Percentiles rank a stretch among this genome's conserved stretches.
phyloP scores from a whole-genome alignment of 2,888 invertebrate genomes.

The Andrena bucephala region DNA sequence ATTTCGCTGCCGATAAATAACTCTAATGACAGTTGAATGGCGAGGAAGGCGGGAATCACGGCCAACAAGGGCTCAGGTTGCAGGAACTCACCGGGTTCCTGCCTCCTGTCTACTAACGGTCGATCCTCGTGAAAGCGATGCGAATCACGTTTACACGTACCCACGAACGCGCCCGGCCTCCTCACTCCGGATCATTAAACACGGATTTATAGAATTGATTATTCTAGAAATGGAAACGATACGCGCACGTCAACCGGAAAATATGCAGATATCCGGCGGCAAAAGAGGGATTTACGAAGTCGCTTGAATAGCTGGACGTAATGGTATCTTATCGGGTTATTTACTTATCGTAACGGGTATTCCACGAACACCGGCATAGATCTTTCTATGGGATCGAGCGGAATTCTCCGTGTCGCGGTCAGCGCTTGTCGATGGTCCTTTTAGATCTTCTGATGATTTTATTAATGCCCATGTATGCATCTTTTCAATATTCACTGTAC shows the following conservation, averaged over 20 bases:
- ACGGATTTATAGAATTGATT: slow-evolving; percentile 62
- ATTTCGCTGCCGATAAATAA: slow-evolving; percentile 67
- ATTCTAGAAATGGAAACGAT: slow-evolving; percentile 52
- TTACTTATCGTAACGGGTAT: slow-evolving; percentile 46
- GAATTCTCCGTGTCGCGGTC: background rate
- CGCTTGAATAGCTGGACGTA: slow-evolving; percentile 19
- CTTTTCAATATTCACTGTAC: slow-evolving; percentile 15
- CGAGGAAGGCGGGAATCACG: slow-evolving; percentile 58
- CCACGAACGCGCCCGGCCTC: slow-evolving; percentile 14
- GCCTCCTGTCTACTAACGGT: slow-evolving; percentile 44
- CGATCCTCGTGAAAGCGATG: slow-evolving; percentile 50
- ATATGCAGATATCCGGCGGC: slow-evolving; percentile 21
- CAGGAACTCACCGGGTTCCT: slow-evolving; percentile 39
- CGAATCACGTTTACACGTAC: slow-evolving; percentile 59
- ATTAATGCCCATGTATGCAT: background rate
- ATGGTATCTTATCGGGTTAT: slow-evolving; percentile 53
- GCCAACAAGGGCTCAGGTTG: slow-evolving; percentile 55
- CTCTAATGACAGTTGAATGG: slow-evolving; percentile 70
- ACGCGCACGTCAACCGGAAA: slow-evolving; percentile 36
- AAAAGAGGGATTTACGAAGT: slow-evolving; percentile 35
- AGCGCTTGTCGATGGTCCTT: background rate
- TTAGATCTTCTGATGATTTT: slow-evolving; percentile 6
- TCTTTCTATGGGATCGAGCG: background rate
- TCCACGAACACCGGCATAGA: slow-evolving; percentile 13
- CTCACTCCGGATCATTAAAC: slow-evolving; percentile 57